A percentile compares a stretch with the other conserved stretches of the same genome.
Conservation (phyloP, 2,113 vertebrate genomes). For the Dipodomys spectabilis region DNA sequence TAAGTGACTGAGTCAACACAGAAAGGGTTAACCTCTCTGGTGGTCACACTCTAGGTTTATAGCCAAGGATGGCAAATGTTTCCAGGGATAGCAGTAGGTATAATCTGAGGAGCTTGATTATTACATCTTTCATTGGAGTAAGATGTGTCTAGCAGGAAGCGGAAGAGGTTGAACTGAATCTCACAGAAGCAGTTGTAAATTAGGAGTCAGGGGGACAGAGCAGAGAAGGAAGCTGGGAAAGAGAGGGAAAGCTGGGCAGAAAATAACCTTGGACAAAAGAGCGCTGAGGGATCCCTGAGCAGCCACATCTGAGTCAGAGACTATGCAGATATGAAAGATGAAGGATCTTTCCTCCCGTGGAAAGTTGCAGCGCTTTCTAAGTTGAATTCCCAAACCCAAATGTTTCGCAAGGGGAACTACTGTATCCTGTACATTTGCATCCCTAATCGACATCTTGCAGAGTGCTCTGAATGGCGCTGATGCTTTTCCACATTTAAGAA, state of each 20-base stretch:
- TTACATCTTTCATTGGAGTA: background rate
- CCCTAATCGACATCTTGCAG: conserved; percentile 57
- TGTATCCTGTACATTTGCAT: conserved; percentile 70
- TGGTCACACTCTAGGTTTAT: background rate
- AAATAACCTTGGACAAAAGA: background rate
- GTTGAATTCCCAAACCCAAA: conserved; percentile 46
- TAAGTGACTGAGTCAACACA: background rate
- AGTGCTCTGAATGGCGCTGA: conserved; percentile 68
- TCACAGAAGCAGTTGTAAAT: background rate
- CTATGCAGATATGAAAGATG: conserved; percentile 24
- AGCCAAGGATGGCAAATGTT: background rate
- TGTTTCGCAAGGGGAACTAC: conserved; percentile 21
- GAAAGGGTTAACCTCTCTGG: background rate
- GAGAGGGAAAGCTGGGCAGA: background rate
- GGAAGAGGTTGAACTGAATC: background rate
- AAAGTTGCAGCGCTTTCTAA: conserved; percentile 11
- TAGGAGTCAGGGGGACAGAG: background rate
- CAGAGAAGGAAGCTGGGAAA: background rate
- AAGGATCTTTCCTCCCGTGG: conserved; percentile 16
- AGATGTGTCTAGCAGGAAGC: background rate
- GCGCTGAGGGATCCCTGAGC: background rate
- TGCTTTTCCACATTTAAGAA: conserved; percentile 66
- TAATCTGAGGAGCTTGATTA: background rate
- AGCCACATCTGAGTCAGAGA: conserved; percentile 27
- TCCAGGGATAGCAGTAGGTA: background rate